Base-by-base conservation (phyloP, 2,113 vertebrate species). In the Stomatorhinus ivindoensis region DNA sequence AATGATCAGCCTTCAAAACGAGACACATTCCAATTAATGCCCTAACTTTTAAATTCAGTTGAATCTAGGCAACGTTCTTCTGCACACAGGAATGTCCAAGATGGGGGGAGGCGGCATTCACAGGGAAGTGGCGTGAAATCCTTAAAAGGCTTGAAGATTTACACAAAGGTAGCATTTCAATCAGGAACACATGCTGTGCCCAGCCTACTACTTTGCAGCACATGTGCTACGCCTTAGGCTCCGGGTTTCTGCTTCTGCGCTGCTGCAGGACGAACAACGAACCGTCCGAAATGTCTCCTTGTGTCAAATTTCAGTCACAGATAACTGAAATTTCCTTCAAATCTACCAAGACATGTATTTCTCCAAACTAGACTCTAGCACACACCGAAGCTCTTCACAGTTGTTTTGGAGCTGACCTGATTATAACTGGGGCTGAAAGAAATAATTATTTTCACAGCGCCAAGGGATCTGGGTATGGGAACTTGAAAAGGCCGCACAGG, bases 141-240 rank as follows among this genome's bases (percentile, higher is more conserved):
- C 44, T 42, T 61, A 35, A 58, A 44, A 39, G 47, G 61, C 55
- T 87, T 61, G 39, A 61, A 73, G 87, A 88, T 61, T 88, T 65
- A 76, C 87, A 50, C 24, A 47, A 58, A 58, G 61, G 55, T 31
- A 48, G 87, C 42, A 73, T 80, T 76, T 50, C 58, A 48, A 80
- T 88, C 44, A 80, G 87, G n/a, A 88, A 88, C 87, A 80, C 47
- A 73, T 80, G 65, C 13, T 21, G 65, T 17, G 47, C 47, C 87
- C 73, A 47, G 65, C 47, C 48, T 80, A 39, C 47, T 13, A 24
- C 46, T 48, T 46, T 48, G 73, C 73, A 35, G 35, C 73, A 42
- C 73, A 42, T 80, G 73, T 80, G n/a, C 11, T 69, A 19, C 0
- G 31, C 61, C 44, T 6, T 11, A 19, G 65, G 46, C 65, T 65